Percentiles rank a stretch among this genome's conserved stretches.
Evolutionary conservation across 2,888 invertebrate species (phyloP).

Genomic region (Agrotis exclamationis): DNA sequence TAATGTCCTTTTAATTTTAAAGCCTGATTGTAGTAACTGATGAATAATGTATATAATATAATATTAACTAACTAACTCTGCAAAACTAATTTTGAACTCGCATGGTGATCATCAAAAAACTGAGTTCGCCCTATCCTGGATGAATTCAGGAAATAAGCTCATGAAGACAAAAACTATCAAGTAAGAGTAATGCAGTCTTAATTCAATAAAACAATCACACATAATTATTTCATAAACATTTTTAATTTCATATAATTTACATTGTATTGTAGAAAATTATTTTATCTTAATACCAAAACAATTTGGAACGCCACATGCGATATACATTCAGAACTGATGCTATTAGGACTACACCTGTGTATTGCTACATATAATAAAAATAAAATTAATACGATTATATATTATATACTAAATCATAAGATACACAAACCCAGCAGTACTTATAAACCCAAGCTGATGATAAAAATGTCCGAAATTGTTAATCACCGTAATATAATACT

Average conservation of each 20-base stretch:
- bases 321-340: conserved; percentile 73
- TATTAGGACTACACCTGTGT: conserved; percentile 30
- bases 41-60: too few relatives aligned
- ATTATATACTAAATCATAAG: conserved; percentile 54
- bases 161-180: too few relatives aligned
- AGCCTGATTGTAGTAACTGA: background rate
- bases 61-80: too few relatives aligned
- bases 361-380: conserved; percentile 17
- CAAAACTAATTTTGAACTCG: too few relatives aligned
- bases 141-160: too few relatives aligned
- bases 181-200: too few relatives aligned
- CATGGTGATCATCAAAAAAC: too few relatives aligned
- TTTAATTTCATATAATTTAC: conserved; percentile 71
- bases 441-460: conserved; percentile 20
- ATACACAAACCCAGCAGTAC: conserved; percentile 34
- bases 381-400: conserved; percentile 36
- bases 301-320: conserved; percentile 61
- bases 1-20: background rate
- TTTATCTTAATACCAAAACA: conserved; percentile 60
- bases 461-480: background rate
- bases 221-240: conserved; percentile 66
- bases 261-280: conserved; percentile 66
- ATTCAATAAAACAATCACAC: conserved; percentile 7
- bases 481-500: conserved; percentile 41
- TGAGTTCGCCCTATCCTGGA: too few relatives aligned